Percentiles rank a stretch among this genome's conserved stretches.
Conservation (phyloP, 1,140 invertebrate species). For the Drosophila pseudoobscura region DNA sequence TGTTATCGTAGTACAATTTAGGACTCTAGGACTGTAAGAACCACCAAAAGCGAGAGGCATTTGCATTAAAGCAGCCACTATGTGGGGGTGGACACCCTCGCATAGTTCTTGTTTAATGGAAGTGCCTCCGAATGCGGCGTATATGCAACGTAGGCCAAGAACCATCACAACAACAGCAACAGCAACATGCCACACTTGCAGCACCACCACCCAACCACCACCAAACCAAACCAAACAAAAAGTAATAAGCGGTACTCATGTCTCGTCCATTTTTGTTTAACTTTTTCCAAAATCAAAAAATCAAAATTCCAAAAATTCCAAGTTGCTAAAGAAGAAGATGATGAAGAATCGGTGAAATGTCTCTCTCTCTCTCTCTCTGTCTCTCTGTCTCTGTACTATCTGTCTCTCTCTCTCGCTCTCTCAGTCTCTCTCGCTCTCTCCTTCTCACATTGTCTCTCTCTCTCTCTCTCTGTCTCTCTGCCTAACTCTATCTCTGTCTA, state of each 20-base stretch:
- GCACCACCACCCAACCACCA: constrained; percentile 22
- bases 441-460: constrained; percentile 14
- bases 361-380: constrained; percentile 25
- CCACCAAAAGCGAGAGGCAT: constrained; percentile 35
- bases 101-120: constrained; percentile 58
- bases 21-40: constrained; percentile 67
- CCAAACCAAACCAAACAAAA: constrained; percentile 21
- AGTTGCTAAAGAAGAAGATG: constrained; percentile 38
- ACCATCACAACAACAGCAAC: constrained; percentile 30
- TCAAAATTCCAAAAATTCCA: constrained; percentile 44
- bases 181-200: constrained; percentile 23
- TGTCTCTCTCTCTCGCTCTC: constrained; percentile 43
- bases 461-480: constrained; percentile 33
- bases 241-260: constrained; percentile 54
- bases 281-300: constrained; percentile 52
- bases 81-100: constrained; percentile 7
- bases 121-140: constrained; percentile 55
- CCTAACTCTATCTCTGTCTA: constrained; percentile 53
- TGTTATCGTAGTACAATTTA: constrained; percentile 11
- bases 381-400: constrained; percentile 36
- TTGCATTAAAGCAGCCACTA: constrained; percentile 61
- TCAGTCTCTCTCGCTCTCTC: constrained; percentile 23
- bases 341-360: constrained; percentile 55
- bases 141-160: constrained; percentile 58
- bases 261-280: constrained; percentile 52